Base-by-base conservation (phyloP, 2,888 invertebrate genomes). In the Polylopha cassiicola region DNA sequence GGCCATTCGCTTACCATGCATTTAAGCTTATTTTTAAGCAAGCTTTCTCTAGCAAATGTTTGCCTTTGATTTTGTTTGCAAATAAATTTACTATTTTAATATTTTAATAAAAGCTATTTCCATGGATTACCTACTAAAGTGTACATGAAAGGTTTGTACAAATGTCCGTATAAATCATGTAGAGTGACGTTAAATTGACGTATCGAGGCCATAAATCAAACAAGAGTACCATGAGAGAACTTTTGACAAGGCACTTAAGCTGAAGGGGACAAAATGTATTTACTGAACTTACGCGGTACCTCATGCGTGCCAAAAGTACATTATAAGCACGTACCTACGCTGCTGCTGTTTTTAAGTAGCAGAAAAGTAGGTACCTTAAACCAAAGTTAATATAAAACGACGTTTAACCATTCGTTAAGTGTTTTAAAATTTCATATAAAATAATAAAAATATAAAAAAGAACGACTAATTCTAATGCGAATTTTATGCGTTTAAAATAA, bases 141-240 rank as follows among this genome's bases (percentile, higher is more conserved):
- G 18, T 34, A 24, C 29, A 54, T 61, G 22, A 23, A 36, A 63
- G 62, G 61, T 61, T 66, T 61, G 63, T 32, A 65, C 58, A 65
- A 67, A 75, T 76, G 72, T 69, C 70, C 74, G 66, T 71, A 81
- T 81, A 77, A 81, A 81, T 81, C 81, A 81, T 73, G 62, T 53
- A 58, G 75, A 73, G 65, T 80, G 77, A 80, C 81, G 70, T 68
- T 63, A 74, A 79, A 78, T 79, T 77, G 80, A 77, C 77, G 77
- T 73, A 78, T 80, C 73, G 69, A 74, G 65, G 74, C 69, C 80
- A 78, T 81, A 81, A 79, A 81, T 82, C 81, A 81, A 73, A 76
- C 58, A 65, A 67, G 71, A 69, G 70, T 72, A 63, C 64, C 73
- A 65, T 70, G 65, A 56, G 74, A 73, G 76, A 73, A 74, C 73